phyloP scores from a whole-genome alignment of 2,113 vertebrate species.

The Nothocercus nigrocapillus region DNA sequence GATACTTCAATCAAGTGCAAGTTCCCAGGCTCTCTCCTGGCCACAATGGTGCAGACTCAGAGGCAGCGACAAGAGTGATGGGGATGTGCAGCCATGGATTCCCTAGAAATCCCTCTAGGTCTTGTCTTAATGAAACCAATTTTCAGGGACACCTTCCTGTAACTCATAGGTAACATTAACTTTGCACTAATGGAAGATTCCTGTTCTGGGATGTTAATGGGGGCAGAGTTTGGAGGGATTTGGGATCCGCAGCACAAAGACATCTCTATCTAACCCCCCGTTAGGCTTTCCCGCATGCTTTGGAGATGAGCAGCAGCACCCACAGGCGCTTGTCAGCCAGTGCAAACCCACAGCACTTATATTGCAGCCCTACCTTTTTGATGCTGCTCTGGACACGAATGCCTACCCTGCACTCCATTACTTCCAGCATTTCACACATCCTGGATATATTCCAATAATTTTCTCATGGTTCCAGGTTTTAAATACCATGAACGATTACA shows the following conservation, averaged over 20 bases:
- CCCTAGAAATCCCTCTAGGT: background rate
- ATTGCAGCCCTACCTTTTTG: background rate
- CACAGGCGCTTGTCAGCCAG: background rate
- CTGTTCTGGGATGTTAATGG: background rate
- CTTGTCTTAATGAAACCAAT: background rate
- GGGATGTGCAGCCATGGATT: background rate
- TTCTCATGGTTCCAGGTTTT: background rate
- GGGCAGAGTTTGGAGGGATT: no score
- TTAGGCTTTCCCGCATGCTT: fast-evolving
- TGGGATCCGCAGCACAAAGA: background rate
- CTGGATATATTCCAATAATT: background rate
- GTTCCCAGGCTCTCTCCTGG: background rate
- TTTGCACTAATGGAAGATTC: fast-evolving
- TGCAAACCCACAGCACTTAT: background rate
- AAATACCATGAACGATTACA: conserved; percentile 3
- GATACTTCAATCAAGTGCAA: background rate
- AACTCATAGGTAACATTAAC: fast-evolving
- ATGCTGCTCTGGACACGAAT: background rate
- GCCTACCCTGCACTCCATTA: background rate
- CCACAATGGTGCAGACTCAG: background rate
- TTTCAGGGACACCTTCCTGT: background rate
- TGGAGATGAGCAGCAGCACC: background rate
- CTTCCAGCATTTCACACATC: background rate
- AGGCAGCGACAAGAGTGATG: fast-evolving
- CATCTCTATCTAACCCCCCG: background rate